Conservation (phyloP, 37 sponge, comb jelly and placozoan genomes). For the Eunapius fragilis region DNA sequence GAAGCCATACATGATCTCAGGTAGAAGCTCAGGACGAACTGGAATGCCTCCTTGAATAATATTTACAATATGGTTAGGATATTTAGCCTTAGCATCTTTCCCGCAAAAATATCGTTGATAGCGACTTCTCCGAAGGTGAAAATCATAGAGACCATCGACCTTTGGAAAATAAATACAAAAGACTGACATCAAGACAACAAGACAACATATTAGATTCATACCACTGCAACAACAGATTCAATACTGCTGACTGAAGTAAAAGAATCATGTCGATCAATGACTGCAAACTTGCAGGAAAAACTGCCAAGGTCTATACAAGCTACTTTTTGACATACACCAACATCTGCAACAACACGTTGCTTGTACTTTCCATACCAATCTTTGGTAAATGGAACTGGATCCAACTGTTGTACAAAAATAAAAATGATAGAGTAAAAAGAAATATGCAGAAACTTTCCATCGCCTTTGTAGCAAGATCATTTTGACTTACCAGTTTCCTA, state of each 20-base stretch:
- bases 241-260: background rate
- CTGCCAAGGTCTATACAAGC: slow-evolving; percentile 20
- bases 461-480: slow-evolving; percentile 2
- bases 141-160: slow-evolving; percentile 41
- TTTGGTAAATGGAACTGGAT: slow-evolving; percentile 12
- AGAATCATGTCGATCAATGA: background rate
- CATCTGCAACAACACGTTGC: background rate
- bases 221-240: slow-evolving; percentile 15
- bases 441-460: background rate
- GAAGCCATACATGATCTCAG: slow-evolving; percentile 17
- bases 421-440: background rate
- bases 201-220: too few species aligned
- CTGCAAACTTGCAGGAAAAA: slow-evolving; percentile 40
- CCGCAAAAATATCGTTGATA: slow-evolving; percentile 34
- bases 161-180: too few species aligned
- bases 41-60: slow-evolving; percentile 8
- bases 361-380: too few species aligned
- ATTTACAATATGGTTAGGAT: background rate
- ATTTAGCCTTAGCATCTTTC: slow-evolving; percentile 15
- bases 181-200: too few species aligned
- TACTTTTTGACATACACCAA: background rate
- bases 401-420: background rate
- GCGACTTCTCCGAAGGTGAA: slow-evolving; percentile 25
- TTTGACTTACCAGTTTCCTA: background rate
- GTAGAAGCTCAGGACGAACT: background rate